A percentile compares a stretch with the other conserved stretches of the same genome.
These are phyloP conservation scores for Gnatocerus cornutus DNA, from an alignment of 2,888 invertebrate species.

Conservation along the genomic window DNA sequence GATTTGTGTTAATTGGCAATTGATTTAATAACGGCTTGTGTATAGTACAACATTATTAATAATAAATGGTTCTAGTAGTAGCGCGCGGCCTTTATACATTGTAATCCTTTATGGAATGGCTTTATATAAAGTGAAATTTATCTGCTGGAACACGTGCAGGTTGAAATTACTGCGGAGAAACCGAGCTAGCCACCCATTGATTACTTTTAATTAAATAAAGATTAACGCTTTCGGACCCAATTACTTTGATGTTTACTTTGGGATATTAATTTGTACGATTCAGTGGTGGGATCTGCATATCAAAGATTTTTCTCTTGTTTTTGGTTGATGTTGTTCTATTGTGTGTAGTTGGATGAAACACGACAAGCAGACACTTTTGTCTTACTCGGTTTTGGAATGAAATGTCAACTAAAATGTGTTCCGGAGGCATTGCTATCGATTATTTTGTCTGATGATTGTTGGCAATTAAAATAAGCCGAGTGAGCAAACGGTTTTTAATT, in stretches of 20 bases:
- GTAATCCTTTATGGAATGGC: slow-evolving; percentile 33
- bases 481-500: slow-evolving; percentile 39
- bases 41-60: slow-evolving; percentile 26
- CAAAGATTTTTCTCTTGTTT: slow-evolving; percentile 12
- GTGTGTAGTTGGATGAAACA: neutral
- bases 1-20: slow-evolving; percentile 18
- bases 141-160: slow-evolving; percentile 43
- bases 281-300: neutral
- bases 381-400: slow-evolving; percentile 17
- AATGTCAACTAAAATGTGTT: slow-evolving; percentile 16
- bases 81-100: slow-evolving; percentile 29
- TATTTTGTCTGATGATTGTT: slow-evolving; percentile 24
- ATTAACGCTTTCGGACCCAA: slow-evolving; percentile 50
- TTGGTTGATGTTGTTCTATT: neutral
- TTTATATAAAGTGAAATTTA: slow-evolving; percentile 41
- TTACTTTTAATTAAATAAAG: slow-evolving; percentile 57
- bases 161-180: slow-evolving; percentile 40
- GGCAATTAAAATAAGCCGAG: slow-evolving; percentile 39
- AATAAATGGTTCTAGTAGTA: slow-evolving; percentile 12
- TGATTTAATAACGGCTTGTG: slow-evolving; percentile 23
- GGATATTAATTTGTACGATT: slow-evolving; percentile 1
- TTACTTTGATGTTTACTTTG: slow-evolving; percentile 37
- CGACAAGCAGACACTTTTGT: slow-evolving; percentile 11
- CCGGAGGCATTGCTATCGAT: slow-evolving; percentile 9
- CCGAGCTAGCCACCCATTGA: slow-evolving; percentile 49